Percentiles rank a stretch among this genome's conserved stretches.
Conservation (phyloP, 2,113 vertebrate species). For the Merops nubicus region DNA sequence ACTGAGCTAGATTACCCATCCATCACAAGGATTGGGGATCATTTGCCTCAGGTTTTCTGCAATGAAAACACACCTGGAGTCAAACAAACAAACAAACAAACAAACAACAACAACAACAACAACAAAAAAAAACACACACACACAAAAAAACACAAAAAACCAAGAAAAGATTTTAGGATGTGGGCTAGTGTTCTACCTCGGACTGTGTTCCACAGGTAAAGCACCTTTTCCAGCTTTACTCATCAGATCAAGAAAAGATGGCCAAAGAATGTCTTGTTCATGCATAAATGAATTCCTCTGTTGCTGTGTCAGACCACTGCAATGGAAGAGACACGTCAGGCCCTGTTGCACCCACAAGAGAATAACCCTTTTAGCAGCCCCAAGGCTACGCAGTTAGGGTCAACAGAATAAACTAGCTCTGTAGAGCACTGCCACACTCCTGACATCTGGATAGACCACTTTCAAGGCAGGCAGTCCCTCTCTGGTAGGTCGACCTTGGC, state of each 20-base stretch:
- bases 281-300: background rate
- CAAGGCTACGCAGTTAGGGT: background rate
- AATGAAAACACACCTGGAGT: background rate
- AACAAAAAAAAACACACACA: too few relatives aligned
- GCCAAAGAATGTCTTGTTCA: background rate
- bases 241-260: background rate
- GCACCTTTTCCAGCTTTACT: background rate
- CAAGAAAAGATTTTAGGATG: background rate
- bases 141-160: too few relatives aligned
- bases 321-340: background rate
- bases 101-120: too few relatives aligned
- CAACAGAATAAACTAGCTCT: background rate
- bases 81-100: too few relatives aligned
- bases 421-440: background rate
- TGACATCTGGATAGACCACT: background rate
- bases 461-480: background rate
- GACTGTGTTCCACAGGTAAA: background rate
- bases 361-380: background rate
- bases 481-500: background rate
- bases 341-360: background rate
- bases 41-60: background rate
- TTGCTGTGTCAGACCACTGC: background rate
- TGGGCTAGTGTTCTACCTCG: background rate
- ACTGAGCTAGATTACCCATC: background rate
- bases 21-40: background rate